phyloP scores from a whole-genome alignment of 1,140 invertebrate genomes.

The Saxidomus purpurata region DNA sequence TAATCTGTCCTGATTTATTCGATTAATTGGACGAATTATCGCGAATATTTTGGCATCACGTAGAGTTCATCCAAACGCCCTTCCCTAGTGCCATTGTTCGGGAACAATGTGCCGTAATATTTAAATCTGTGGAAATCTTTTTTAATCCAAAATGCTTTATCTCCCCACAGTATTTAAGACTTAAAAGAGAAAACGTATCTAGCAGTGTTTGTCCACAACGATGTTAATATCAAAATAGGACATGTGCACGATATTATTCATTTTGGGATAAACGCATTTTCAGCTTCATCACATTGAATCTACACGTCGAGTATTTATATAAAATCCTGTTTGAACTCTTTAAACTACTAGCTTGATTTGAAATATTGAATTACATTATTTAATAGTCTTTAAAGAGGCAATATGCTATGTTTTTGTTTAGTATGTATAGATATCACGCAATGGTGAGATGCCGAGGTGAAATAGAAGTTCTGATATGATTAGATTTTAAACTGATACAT shows the following conservation, averaged over 20 bases:
- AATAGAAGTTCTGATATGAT: not conserved
- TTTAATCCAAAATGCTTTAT: slow-evolving; percentile 50
- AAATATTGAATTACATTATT: slow-evolving; percentile 8
- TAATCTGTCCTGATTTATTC: not conserved
- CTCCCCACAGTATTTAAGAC: not conserved
- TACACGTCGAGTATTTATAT: too few relatives aligned
- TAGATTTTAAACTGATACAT: not conserved
- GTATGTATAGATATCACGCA: not conserved
- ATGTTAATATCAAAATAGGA: too few relatives aligned
- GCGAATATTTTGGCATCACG: slow-evolving; percentile 38
- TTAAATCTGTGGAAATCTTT: slow-evolving; percentile 37
- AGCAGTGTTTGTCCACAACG: too few relatives aligned
- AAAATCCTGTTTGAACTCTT: not conserved
- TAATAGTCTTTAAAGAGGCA: not conserved
- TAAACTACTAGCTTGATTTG: not conserved
- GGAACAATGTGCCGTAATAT: slow-evolving; percentile 12
- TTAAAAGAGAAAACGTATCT: not conserved
- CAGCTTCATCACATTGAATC: too few relatives aligned
- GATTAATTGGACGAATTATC: slow-evolving; percentile 23
- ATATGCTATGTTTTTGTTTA: not conserved
- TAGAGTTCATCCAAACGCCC: not conserved
- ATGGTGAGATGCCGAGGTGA: not conserved
- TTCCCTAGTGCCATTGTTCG: slow-evolving; percentile 11
- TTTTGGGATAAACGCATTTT: too few relatives aligned
- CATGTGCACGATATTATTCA: too few relatives aligned